A percentile compares a stretch with the other conserved stretches of the same genome.
phyloP scores from a whole-genome alignment of 1,140 invertebrate genomes.

The Leptestheria dahalacensis region DNA sequence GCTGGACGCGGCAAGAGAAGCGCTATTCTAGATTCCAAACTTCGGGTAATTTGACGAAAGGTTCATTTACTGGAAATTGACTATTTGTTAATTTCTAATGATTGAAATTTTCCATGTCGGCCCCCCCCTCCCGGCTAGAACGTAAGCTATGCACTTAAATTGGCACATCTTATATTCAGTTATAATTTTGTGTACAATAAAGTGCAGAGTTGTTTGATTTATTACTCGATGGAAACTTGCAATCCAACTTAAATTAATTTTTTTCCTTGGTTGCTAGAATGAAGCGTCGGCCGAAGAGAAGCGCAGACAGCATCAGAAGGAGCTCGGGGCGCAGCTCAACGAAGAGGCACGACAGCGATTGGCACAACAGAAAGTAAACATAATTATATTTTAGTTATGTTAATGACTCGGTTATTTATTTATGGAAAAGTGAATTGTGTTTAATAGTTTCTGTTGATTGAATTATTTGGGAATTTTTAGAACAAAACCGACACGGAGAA shows the following conservation, averaged over 20 bases:
- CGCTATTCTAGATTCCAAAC: conserved; percentile 86
- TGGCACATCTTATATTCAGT: too few relatives aligned
- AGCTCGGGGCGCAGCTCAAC: conserved; percentile 78
- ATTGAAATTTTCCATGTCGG: too few relatives aligned
- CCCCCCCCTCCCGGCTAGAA: too few relatives aligned
- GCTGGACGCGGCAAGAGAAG: conserved; percentile 72
- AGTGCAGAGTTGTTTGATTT: too few relatives aligned
- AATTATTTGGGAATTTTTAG: too few relatives aligned
- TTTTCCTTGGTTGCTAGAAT: conserved; percentile 31
- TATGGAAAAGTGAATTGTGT: too few relatives aligned
- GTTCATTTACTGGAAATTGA: background rate
- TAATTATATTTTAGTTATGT: background rate
- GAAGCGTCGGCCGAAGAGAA: conserved; percentile 96
- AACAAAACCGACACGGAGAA: conserved; percentile 75
- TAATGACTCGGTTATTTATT: background rate
- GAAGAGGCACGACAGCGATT: conserved; percentile 81
- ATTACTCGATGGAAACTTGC: background rate
- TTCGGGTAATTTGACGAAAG: conserved; percentile 42
- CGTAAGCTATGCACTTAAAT: too few relatives aligned
- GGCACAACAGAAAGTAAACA: conserved; percentile 50
- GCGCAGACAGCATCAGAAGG: conserved; percentile 89
- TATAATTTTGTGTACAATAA: background rate
- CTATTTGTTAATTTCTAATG: too few relatives aligned
- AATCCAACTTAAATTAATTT: conserved; percentile 5
- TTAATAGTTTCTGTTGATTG: too few relatives aligned